Conservation (phyloP, 2,888 invertebrate species). For the Xestia ashworthii region DNA sequence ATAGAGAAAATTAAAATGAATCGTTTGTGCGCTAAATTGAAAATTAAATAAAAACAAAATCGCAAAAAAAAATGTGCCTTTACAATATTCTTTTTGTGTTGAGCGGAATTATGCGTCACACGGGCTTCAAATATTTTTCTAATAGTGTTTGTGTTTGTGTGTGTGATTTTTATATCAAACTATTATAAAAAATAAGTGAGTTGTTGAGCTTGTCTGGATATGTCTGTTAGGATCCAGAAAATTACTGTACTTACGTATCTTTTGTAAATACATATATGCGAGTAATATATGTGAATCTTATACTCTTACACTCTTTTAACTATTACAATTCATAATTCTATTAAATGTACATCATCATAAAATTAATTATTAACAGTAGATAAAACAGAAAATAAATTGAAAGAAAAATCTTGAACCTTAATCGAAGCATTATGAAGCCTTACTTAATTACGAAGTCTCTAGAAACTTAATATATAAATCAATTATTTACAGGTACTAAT, state of each 20-base stretch:
- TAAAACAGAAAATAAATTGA: neutral
- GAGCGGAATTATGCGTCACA: neutral
- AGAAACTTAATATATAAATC: conserved; percentile 40
- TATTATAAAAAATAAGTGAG: neutral
- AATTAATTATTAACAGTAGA: neutral
- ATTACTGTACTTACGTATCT: neutral
- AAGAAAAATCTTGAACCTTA: conserved; percentile 5
- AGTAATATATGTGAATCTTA: neutral
- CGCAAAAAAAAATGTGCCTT: too few species aligned
- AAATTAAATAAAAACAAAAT: too few species aligned
- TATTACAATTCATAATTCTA: too few species aligned
- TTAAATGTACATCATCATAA: neutral
- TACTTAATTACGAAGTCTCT: conserved; percentile 34
- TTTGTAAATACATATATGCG: neutral
- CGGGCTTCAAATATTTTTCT: neutral
- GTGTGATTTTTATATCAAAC: too few species aligned
- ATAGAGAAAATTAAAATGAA: too few species aligned
- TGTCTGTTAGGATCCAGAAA: neutral
- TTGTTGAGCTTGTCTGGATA: neutral
- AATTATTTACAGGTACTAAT: conserved; percentile 34
- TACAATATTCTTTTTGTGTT: neutral
- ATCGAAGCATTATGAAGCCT: conserved; percentile 27
- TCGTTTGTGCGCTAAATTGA: too few species aligned
- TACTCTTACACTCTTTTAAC: neutral
- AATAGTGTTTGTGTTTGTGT: too few species aligned